Conservation (phyloP, 53 echinoderm and acorn worm genomes). For the Hippasteria phrygiana region DNA sequence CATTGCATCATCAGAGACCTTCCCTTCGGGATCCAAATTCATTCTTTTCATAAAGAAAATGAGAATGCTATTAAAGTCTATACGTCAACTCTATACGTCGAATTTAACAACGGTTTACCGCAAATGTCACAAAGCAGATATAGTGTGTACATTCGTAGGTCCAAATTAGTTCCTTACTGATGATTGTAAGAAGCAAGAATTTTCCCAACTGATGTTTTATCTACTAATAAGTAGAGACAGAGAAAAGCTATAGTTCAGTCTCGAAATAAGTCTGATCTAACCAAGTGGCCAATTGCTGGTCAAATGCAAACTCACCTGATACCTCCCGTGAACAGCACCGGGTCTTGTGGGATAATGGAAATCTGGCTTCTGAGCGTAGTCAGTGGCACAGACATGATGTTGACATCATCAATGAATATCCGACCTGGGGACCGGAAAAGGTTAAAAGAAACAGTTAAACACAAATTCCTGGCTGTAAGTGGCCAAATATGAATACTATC, state of each 20-base stretch:
- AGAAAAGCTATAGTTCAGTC: too few species aligned
- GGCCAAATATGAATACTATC: too few species aligned
- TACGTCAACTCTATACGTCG: neutral
- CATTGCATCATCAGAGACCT: slow-evolving; percentile 73
- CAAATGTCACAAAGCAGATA: too few species aligned
- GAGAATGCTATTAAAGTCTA: neutral
- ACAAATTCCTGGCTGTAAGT: too few species aligned
- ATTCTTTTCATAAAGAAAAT: slow-evolving; percentile 11
- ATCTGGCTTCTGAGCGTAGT: slow-evolving; percentile 71
- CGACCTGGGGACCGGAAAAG: slow-evolving; percentile 16
- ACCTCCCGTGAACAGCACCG: slow-evolving; percentile 76
- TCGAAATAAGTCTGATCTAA: neutral
- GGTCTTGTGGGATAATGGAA: slow-evolving; percentile 76
- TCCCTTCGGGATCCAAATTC: slow-evolving; percentile 80
- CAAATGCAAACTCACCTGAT: slow-evolving; percentile 56
- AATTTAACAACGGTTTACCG: too few species aligned
- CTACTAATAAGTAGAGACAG: too few species aligned
- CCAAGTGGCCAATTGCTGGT: neutral
- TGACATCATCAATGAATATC: slow-evolving; percentile 69
- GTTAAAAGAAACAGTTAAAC: too few species aligned
- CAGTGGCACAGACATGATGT: slow-evolving; percentile 72
- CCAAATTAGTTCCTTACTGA: too few species aligned
- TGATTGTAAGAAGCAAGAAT: too few species aligned
- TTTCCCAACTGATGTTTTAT: too few species aligned
- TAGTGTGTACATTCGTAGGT: too few species aligned